Conservation (phyloP, 2,888 invertebrate species). For the Pedicia rivosa region DNA sequence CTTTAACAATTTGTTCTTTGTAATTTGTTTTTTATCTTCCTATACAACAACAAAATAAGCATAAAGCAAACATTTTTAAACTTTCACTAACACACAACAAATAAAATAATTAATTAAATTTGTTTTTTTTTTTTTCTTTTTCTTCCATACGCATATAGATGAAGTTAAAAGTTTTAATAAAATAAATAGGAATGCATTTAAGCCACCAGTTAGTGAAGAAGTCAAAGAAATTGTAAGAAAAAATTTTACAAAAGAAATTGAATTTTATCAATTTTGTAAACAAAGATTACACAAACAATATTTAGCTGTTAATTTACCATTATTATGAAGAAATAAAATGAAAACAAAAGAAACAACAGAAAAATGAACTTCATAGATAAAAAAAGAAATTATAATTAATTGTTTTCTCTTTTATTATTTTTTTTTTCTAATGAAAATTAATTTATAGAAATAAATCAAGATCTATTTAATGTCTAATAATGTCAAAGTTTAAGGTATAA, state of each 20-base stretch:
- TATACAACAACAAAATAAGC: too few species aligned
- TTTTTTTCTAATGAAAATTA: neutral
- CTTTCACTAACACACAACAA: neutral
- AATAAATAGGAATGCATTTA: slow-evolving; percentile 74
- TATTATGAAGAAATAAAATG: too few species aligned
- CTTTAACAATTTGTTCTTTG: too few species aligned
- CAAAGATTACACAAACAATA: slow-evolving; percentile 70
- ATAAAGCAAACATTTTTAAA: too few species aligned
- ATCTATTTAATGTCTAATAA: too few species aligned
- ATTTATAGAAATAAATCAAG: neutral
- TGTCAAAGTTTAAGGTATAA: too few species aligned
- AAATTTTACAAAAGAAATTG: slow-evolving; percentile 79
- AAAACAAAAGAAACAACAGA: too few species aligned
- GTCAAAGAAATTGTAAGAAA: slow-evolving; percentile 70
- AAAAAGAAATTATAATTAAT: neutral
- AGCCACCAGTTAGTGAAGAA: slow-evolving; percentile 71
- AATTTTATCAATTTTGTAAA: slow-evolving; percentile 80
- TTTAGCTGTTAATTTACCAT: slow-evolving; percentile 44
- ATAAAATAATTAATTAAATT: neutral
- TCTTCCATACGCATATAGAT: slow-evolving; percentile 35
- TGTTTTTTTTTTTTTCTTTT: slow-evolving; percentile 19
- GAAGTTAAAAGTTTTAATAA: slow-evolving; percentile 58
- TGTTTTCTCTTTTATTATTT: neutral
- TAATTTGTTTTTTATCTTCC: too few species aligned
- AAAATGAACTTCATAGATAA: neutral